phyloP scores from a whole-genome alignment of 2,888 invertebrate species.

The Crepidodera aurea region DNA sequence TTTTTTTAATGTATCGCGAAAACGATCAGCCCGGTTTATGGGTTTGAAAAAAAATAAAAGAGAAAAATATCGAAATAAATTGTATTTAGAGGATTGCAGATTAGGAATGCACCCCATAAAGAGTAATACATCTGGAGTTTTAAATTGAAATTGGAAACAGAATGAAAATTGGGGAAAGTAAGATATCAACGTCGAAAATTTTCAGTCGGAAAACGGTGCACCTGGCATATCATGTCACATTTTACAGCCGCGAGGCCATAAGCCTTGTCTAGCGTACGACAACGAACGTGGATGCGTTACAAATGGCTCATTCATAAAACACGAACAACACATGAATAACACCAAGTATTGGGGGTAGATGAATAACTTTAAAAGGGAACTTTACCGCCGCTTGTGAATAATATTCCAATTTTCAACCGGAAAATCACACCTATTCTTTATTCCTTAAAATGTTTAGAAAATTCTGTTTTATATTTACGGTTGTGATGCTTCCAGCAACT shows the following conservation, averaged over 20 bases:
- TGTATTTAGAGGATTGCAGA: background rate
- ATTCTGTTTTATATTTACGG: too few species aligned
- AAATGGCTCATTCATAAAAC: conserved; percentile 62
- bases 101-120: conserved; percentile 9
- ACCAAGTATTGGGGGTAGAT: conserved; percentile 47
- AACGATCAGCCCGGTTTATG: too few species aligned
- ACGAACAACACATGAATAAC: conserved; percentile 56
- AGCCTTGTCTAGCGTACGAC: conserved; percentile 59
- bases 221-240: conserved; percentile 53
- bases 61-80: background rate
- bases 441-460: too few species aligned
- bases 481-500: too few species aligned
- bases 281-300: conserved; percentile 59
- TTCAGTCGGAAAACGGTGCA: conserved; percentile 42
- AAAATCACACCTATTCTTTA: conserved; percentile 3
- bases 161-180: conserved; percentile 34
- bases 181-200: conserved; percentile 34
- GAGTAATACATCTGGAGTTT: conserved; percentile 21
- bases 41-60: too few species aligned
- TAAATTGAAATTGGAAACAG: conserved; percentile 32
- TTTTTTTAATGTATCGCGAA: too few species aligned
- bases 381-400: conserved; percentile 11
- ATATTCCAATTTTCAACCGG: conserved; percentile 12
- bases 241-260: conserved; percentile 57
- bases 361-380: conserved; percentile 42